Conservation (phyloP, 2,797 vertebrate species). For the Hemitrygon akajei region DNA sequence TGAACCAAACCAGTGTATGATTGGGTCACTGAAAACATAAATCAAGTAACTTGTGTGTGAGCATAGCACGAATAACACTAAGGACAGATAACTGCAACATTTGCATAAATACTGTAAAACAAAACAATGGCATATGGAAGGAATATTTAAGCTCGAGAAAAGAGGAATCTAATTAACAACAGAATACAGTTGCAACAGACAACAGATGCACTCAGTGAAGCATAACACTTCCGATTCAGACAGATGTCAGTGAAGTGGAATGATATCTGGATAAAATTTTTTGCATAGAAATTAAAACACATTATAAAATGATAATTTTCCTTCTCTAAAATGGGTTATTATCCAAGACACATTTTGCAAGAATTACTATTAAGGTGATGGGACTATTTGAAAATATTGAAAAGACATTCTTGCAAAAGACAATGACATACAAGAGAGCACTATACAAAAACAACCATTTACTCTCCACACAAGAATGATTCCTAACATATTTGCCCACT, state of each 20-base stretch:
- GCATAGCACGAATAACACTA: background rate
- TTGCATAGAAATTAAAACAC: background rate
- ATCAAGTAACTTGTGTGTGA: background rate
- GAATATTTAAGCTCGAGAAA: background rate
- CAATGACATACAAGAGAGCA: too few species aligned
- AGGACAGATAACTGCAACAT: background rate
- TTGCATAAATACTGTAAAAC: background rate
- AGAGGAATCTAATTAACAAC: background rate
- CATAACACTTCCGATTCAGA: background rate
- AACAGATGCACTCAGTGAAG: slow-evolving; percentile 1
- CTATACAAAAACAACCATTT: background rate
- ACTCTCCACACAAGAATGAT: background rate
- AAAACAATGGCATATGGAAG: background rate
- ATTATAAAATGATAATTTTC: background rate
- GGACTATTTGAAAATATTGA: too few species aligned
- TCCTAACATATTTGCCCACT: background rate
- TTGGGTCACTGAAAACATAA: background rate
- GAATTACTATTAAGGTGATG: background rate
- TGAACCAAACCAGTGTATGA: background rate
- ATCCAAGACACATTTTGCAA: background rate
- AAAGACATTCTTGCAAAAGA: too few species aligned
- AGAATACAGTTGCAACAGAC: slow-evolving; percentile 19
- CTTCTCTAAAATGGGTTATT: background rate
- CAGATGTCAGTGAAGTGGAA: background rate
- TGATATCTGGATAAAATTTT: background rate